Base-by-base conservation (phyloP, 2,113 vertebrate genomes). In the Ammodytes marinus region DNA sequence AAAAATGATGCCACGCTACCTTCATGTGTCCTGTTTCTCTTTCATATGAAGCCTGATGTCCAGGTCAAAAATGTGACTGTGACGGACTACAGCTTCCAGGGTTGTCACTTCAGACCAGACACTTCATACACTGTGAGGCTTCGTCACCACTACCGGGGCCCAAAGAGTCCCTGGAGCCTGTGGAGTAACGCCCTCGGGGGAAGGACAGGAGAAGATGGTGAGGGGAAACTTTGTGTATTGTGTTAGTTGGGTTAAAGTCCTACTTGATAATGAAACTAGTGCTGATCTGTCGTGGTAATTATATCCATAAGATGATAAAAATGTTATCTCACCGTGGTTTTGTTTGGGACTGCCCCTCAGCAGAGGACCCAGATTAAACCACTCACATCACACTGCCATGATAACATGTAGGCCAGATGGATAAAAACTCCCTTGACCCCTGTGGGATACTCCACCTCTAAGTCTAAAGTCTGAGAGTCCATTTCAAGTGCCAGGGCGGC, bases 151-250 rank as follows among this genome's bases (percentile, higher is more conserved):
- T 96, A 96, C 74, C 90, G 84, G 0, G 95, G 95, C 78, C 95
- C 96, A 47, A 82, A 90, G 0, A 94, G 96, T 65, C 96, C 97
- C 0, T 97, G 97, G 80, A 98, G 98, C 86, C 94, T 86, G 69
- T 98, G 98, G 74, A 97, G 97, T 54, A 92, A 95, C 2, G 91
- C 94, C 27, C 0, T 1, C 17, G 92, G 95, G 57, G 96, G 96
- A 8, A 95, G 93, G 87, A 99, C 98, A 90, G 95, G 92, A 74
- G 95, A 94, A 65, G 79, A 72, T 7, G 91, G 94, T 94, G 77
- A 91, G 74, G 35, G 39, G 14, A 74, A 73, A 50, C 35, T 43
- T 60, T 60, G 42, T 47, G 13, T 4, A 13, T 54, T 19, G 64
- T 53, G 14, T 45, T 45, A 61, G 40, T 7, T 54, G 3, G 27